Percentiles rank a stretch among this genome's conserved stretches.
Evolutionary conservation across 1,140 invertebrate species (phyloP).

Genomic region (Panulirus ornatus): DNA sequence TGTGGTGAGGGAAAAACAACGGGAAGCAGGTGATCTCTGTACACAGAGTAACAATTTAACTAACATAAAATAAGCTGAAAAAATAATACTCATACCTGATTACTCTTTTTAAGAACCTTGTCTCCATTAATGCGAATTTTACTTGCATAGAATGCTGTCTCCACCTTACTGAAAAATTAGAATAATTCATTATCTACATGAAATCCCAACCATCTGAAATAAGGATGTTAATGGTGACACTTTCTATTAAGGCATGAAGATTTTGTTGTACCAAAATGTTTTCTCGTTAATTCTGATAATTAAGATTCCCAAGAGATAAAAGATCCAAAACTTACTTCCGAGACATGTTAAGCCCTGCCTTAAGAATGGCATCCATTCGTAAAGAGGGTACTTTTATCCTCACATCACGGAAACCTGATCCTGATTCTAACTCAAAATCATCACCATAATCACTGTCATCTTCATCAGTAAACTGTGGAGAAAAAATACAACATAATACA

Average conservation of each 20-base stretch:
- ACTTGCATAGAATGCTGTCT: slow-evolving; percentile 40
- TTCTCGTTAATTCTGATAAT: neutral
- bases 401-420: slow-evolving; percentile 41
- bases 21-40: too few relatives aligned
- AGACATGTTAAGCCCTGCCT: slow-evolving; percentile 51
- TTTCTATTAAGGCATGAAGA: neutral
- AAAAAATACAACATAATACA: too few relatives aligned
- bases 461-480: neutral
- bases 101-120: slow-evolving; percentile 46
- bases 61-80: too few relatives aligned
- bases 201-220: neutral
- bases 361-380: slow-evolving; percentile 51
- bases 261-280: neutral
- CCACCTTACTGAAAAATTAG: slow-evolving; percentile 49
- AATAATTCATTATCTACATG: neutral
- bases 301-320: neutral
- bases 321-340: slow-evolving; percentile 14
- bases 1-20: too few relatives aligned
- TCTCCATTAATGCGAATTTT: slow-evolving; percentile 54
- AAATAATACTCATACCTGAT: slow-evolving; percentile 28
- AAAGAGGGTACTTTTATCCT: slow-evolving; percentile 32
- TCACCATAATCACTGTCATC: slow-evolving; percentile 16
- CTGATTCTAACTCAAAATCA: slow-evolving; percentile 39
- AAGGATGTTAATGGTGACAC: neutral
- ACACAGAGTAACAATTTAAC: too few relatives aligned